A percentile compares a stretch with the other conserved stretches of the same genome.
These are phyloP conservation scores for Megalops cyprinoides DNA, from an alignment of 2,797 vertebrate genomes.

Conservation along the genomic window DNA sequence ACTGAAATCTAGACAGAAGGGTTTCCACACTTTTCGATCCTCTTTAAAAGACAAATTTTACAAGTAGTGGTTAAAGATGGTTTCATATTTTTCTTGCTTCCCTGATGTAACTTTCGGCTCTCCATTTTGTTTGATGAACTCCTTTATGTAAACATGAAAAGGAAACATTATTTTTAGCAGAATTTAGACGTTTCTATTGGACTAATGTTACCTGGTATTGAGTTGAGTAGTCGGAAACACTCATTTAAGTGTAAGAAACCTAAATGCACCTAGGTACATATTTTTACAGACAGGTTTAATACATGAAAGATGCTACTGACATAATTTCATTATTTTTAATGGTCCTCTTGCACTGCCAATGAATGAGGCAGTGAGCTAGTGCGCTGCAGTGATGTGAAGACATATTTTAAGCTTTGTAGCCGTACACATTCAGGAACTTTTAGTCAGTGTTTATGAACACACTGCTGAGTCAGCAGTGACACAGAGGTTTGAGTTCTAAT, in stretches of 20 bases:
- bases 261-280: too few relatives aligned
- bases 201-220: neutral
- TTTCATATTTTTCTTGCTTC: conserved; percentile 70
- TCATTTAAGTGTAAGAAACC: neutral
- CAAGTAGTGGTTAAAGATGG: conserved; percentile 68
- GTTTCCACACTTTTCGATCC: neutral
- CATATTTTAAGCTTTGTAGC: too few relatives aligned
- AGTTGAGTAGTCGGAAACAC: neutral
- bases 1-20: too few relatives aligned
- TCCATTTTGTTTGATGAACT: conserved; percentile 61
- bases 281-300: neutral
- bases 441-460: too few relatives aligned
- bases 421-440: too few relatives aligned
- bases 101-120: conserved; percentile 66
- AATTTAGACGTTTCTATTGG: neutral
- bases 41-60: conserved; percentile 4
- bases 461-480: neutral
- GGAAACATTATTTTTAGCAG: neutral
- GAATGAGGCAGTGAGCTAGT: too few relatives aligned
- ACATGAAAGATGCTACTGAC: neutral
- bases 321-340: neutral
- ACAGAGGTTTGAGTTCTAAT: neutral
- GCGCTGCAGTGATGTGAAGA: neutral
- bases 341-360: neutral
- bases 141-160: conserved; percentile 63